Evolutionary conservation across 2,797 vertebrate genomes (phyloP).

Genomic region (Tinamus major): DNA sequence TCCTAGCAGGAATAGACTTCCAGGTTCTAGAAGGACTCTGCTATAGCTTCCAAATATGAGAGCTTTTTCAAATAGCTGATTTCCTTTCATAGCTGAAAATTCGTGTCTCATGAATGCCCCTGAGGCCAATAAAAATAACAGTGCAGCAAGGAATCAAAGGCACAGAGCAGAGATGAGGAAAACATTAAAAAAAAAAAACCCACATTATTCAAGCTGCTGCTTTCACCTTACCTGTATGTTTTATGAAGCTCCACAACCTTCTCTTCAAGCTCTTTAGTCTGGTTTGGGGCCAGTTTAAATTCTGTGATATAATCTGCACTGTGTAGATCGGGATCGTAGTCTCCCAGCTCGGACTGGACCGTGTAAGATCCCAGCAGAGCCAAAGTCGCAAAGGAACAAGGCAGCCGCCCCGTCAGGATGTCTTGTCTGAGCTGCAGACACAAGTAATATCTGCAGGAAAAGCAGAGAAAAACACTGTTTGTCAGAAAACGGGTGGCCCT

Average conservation of each 20-base stretch:
- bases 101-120: neutral
- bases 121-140: neutral
- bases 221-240: slow-evolving; percentile 87
- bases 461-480: neutral
- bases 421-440: slow-evolving; percentile 96
- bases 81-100: neutral
- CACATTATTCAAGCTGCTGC: neutral
- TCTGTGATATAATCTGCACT: slow-evolving; percentile 88
- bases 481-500: neutral
- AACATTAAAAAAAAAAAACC: neutral
- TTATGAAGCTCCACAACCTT: slow-evolving; percentile 96
- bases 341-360: slow-evolving; percentile 94
- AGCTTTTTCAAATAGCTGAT: neutral
- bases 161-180: neutral
- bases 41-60: neutral
- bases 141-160: neutral
- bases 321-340: slow-evolving; percentile 93
- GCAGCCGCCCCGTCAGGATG: slow-evolving; percentile 89
- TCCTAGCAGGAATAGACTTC: neutral
- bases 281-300: slow-evolving; percentile 91
- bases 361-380: slow-evolving; percentile 95
- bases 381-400: slow-evolving; percentile 96
- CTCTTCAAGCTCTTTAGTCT: slow-evolving; percentile 95
- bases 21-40: neutral
- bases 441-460: slow-evolving; percentile 87